These are phyloP conservation scores for Chrysolophus pictus DNA, from an alignment of 2,797 vertebrate genomes.

Conservation along the genomic window DNA sequence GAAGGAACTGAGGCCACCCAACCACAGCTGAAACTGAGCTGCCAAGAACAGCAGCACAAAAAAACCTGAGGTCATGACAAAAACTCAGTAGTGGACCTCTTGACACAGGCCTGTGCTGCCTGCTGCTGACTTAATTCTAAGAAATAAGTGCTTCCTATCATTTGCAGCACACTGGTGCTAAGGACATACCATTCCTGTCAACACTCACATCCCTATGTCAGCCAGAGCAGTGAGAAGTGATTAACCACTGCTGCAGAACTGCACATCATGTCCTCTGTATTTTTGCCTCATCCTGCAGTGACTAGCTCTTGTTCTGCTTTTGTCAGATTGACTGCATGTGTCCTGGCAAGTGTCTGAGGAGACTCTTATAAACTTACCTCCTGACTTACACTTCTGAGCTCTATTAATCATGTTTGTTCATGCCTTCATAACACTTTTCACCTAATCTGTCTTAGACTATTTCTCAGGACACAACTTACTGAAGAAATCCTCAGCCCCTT, in stretches of 20 bases:
- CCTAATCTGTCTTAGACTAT: neutral
- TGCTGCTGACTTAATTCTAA: neutral
- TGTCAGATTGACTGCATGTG: neutral
- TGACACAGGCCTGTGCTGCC: neutral
- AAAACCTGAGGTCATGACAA: neutral
- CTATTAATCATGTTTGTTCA: neutral
- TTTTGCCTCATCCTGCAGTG: neutral
- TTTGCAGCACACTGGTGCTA: neutral
- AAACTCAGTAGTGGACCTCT: neutral
- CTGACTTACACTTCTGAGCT: neutral
- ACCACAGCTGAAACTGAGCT: neutral
- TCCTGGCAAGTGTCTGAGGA: neutral
- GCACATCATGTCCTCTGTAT: neutral
- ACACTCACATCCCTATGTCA: neutral
- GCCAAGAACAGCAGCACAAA: neutral
- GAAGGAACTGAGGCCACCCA: neutral
- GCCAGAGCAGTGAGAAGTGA: neutral
- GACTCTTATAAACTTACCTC: neutral
- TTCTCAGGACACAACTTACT: neutral
- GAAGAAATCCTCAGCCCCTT: neutral
- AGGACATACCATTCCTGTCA: neutral
- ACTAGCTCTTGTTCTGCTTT: neutral
- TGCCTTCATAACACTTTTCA: neutral
- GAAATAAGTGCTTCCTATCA: neutral
- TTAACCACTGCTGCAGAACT: neutral